A percentile compares a stretch with the other conserved stretches of the same genome.
Conservation (phyloP, 2,113 vertebrate species). For the Paradisaea rubra region DNA sequence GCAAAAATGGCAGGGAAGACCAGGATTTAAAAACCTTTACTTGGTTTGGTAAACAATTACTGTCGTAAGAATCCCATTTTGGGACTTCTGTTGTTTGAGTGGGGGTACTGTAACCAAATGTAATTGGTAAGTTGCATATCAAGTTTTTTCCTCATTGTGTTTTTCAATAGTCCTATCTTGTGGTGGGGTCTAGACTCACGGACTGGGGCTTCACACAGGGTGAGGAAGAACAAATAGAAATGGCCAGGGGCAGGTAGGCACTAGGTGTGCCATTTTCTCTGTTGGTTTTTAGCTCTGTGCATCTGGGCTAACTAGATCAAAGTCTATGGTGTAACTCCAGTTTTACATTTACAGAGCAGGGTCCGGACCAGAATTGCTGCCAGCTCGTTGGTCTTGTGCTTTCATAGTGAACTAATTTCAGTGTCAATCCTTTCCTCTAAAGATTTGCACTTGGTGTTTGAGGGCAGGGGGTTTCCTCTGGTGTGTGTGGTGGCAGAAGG, state of each 20-base stretch:
- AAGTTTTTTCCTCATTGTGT: not conserved
- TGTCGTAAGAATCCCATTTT: not conserved
- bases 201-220: not conserved
- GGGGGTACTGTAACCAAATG: not conserved
- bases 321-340: not conserved
- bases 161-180: not conserved
- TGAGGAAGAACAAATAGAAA: not conserved
- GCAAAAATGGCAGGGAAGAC: not conserved
- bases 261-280: not conserved
- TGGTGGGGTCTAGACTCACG: not conserved
- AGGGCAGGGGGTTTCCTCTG: not conserved
- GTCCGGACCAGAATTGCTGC: not conserved
- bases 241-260: too few species aligned
- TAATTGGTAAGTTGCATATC: not conserved
- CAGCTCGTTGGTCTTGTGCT: not conserved
- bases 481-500: not conserved
- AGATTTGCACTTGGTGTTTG: not conserved
- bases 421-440: not conserved
- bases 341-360: not conserved
- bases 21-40: not conserved
- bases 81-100: not conserved
- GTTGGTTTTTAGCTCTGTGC: not conserved
- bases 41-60: not conserved
- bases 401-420: not conserved
- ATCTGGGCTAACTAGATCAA: not conserved